Percentiles rank a stretch among this genome's conserved stretches.
These are phyloP conservation scores for Caerostris extrusa DNA, from an alignment of 1,140 invertebrate species.

Conservation along the genomic window DNA sequence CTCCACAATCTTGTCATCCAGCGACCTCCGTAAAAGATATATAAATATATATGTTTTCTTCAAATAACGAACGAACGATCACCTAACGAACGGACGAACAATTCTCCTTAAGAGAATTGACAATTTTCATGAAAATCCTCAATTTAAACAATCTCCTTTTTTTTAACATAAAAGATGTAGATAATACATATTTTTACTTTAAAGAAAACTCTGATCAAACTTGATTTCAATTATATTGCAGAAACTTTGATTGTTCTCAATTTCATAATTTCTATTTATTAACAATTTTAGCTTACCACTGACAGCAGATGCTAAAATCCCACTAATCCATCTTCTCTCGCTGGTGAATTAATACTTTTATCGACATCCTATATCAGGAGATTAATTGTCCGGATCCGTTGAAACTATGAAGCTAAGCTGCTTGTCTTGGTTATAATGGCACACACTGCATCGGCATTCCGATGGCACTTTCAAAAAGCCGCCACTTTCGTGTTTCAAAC, in stretches of 20 bases:
- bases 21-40: too few species aligned
- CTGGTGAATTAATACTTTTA: neutral
- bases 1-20: too few species aligned
- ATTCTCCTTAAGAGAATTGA: too few species aligned
- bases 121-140: too few species aligned
- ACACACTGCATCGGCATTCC: neutral
- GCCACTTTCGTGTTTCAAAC: neutral
- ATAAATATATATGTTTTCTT: too few species aligned
- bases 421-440: neutral
- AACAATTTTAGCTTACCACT: neutral
- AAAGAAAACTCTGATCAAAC: too few species aligned
- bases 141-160: neutral
- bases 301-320: too few species aligned
- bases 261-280: neutral
- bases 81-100: too few species aligned
- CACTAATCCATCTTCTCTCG: too few species aligned
- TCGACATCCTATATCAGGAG: neutral
- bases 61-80: too few species aligned
- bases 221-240: neutral
- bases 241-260: neutral
- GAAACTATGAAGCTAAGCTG: neutral
- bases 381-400: neutral
- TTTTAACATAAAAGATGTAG: neutral
- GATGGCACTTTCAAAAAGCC: neutral
- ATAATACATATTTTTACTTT: too few species aligned